These are phyloP conservation scores for Gallinago jamesoni DNA, from an alignment of 2,113 vertebrate genomes.

Conservation along the genomic window DNA sequence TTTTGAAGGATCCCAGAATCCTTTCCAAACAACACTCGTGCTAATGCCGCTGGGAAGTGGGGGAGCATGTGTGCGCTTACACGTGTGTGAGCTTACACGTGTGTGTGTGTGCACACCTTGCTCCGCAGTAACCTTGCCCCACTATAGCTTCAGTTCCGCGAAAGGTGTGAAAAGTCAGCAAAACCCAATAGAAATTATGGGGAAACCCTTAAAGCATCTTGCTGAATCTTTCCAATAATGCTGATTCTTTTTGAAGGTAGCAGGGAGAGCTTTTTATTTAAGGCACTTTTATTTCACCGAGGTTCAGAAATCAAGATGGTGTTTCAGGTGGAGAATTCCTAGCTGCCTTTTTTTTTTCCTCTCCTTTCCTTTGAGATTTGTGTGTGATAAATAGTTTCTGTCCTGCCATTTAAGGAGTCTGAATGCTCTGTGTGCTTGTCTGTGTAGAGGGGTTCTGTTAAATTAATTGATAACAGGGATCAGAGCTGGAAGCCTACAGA, in stretches of 20 bases:
- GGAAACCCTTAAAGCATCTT: background rate
- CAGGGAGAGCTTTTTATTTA: background rate
- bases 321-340: constrained; percentile 43
- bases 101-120: background rate
- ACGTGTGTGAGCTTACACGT: rapidly evolving
- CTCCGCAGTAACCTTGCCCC: background rate
- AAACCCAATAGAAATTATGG: constrained; percentile 3
- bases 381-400: constrained; percentile 70
- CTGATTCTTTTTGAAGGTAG: background rate
- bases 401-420: constrained; percentile 66
- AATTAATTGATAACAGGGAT: constrained; percentile 86
- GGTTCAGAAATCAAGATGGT: constrained; percentile 5
- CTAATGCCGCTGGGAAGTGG: background rate
- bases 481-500: constrained; percentile 70
- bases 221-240: background rate
- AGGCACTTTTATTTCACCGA: background rate
- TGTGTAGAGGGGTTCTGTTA: constrained; percentile 56
- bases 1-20: constrained; percentile 43
- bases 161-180: background rate
- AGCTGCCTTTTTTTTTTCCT: background rate
- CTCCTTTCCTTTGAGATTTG: constrained; percentile 34
- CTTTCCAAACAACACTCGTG: background rate
- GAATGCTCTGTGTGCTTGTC: constrained; percentile 69
- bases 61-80: background rate
- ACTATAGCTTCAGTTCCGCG: background rate